Evolutionary conservation across 1,140 invertebrate genomes (phyloP).

Genomic region (Periplaneta americana): DNA sequence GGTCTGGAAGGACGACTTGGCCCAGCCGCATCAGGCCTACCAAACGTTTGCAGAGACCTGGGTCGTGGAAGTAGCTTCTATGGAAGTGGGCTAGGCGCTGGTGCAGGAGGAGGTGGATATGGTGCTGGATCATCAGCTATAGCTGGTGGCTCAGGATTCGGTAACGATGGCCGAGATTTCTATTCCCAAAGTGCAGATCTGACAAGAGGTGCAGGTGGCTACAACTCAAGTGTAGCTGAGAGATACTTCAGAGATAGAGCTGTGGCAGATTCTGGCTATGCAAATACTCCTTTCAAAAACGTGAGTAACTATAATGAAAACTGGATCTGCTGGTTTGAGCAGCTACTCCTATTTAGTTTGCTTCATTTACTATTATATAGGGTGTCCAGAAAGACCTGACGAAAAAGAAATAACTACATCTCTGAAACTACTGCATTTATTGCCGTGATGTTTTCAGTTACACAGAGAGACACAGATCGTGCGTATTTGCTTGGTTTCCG

Average conservation of each 20-base stretch:
- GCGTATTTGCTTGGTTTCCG: too few relatives aligned
- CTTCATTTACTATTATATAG: too few relatives aligned
- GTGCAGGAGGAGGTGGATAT: conserved; percentile 3
- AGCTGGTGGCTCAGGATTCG: conserved; percentile 14
- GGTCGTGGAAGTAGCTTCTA: conserved; percentile 15
- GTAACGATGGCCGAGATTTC: conserved; percentile 19
- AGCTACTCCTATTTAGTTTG: too few relatives aligned
- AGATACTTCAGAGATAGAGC: conserved; percentile 19
- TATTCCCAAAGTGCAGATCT: conserved; percentile 21
- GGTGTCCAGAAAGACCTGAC: too few relatives aligned
- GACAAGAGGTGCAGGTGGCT: conserved; percentile 12
- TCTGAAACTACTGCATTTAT: too few relatives aligned
- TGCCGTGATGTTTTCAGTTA: too few relatives aligned
- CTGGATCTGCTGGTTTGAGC: too few relatives aligned
- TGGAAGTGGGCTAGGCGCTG: conserved; percentile 7
- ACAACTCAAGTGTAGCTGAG: conserved; percentile 8
- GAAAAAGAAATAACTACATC: too few relatives aligned
- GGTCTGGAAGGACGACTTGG: conserved; percentile 6
- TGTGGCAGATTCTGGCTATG: conserved; percentile 14
- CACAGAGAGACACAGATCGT: too few relatives aligned
- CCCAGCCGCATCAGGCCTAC: conserved; percentile 3
- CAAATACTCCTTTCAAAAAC: conserved; percentile 52
- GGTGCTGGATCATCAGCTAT: conserved; percentile 1
- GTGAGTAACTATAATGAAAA: too few relatives aligned
- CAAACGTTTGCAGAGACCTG: conserved; percentile 11